A percentile compares a stretch with the other conserved stretches of the same genome.
phyloP scores from a whole-genome alignment of 2,113 vertebrate genomes.

The Spea multiplicata region DNA sequence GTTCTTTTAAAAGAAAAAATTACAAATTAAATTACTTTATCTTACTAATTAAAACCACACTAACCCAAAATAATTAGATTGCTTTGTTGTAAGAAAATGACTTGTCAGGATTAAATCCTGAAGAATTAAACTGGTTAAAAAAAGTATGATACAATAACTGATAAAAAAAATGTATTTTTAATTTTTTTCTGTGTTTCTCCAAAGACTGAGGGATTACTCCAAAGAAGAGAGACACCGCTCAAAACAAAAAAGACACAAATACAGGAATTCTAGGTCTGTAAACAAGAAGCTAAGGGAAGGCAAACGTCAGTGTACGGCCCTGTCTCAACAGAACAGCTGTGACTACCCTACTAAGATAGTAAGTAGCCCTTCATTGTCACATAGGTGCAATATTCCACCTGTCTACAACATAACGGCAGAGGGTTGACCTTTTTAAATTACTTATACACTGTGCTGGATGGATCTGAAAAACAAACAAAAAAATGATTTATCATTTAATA shows the following conservation, averaged over 20 bases:
- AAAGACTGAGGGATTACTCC: conserved; percentile 17
- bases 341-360: conserved; percentile 33
- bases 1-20: no score
- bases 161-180: background rate
- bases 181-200: background rate
- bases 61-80: no score
- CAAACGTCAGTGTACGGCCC: background rate
- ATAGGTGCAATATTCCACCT: background rate
- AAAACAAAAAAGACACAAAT: conserved; percentile 38
- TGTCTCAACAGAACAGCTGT: conserved; percentile 30
- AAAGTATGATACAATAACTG: no score
- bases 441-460: conserved; percentile 28
- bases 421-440: conserved; percentile 5
- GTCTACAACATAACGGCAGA: background rate
- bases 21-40: no score
- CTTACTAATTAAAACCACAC: no score
- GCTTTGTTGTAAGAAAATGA: no score
- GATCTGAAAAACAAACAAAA: conserved; percentile 15
- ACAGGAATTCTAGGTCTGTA: conserved; percentile 40
- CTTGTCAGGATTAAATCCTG: no score
- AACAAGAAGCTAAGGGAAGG: conserved; percentile 37
- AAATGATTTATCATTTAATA: no score
- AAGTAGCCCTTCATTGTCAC: conserved; percentile 21
- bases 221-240: conserved; percentile 37
- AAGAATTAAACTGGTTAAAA: no score